A percentile compares a stretch with the other conserved stretches of the same genome.
These are phyloP conservation scores for Melanostigma gelatinosum DNA, from an alignment of 2,113 vertebrate species.

Conservation along the genomic window DNA sequence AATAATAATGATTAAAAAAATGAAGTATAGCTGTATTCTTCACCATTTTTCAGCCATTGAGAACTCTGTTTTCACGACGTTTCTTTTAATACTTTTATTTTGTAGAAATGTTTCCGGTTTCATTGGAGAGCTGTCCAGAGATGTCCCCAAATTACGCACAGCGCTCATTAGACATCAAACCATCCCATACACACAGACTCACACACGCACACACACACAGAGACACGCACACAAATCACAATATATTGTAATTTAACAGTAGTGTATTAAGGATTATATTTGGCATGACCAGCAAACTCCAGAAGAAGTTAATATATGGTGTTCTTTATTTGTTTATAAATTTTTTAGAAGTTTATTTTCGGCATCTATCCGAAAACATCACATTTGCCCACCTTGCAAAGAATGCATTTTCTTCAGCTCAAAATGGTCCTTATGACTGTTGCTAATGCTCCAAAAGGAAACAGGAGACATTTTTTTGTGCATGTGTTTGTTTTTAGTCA, in stretches of 20 bases:
- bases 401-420: conserved; percentile 3
- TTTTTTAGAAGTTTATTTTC: background rate
- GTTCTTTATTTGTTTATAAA: background rate
- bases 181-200: background rate
- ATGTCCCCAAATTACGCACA: background rate
- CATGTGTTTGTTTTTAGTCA: conserved; percentile 68
- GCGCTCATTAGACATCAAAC: background rate
- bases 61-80: background rate
- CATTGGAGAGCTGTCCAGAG: background rate
- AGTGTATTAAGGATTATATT: background rate
- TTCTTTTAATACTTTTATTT: conserved; percentile 37
- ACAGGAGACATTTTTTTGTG: conserved; percentile 5
- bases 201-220: background rate
- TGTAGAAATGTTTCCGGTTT: conserved; percentile 27
- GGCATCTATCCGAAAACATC: background rate
- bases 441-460: conserved; percentile 34
- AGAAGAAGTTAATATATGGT: background rate
- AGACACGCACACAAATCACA: background rate
- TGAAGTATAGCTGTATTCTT: background rate
- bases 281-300: background rate
- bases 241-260: background rate
- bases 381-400: background rate
- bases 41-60: background rate
- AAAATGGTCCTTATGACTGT: background rate
- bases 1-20: too few species aligned